Percentiles rank a stretch among this genome's conserved stretches.
Evolutionary conservation across 1,140 invertebrate species (phyloP).

Genomic region (Zaprionus taronus): DNA sequence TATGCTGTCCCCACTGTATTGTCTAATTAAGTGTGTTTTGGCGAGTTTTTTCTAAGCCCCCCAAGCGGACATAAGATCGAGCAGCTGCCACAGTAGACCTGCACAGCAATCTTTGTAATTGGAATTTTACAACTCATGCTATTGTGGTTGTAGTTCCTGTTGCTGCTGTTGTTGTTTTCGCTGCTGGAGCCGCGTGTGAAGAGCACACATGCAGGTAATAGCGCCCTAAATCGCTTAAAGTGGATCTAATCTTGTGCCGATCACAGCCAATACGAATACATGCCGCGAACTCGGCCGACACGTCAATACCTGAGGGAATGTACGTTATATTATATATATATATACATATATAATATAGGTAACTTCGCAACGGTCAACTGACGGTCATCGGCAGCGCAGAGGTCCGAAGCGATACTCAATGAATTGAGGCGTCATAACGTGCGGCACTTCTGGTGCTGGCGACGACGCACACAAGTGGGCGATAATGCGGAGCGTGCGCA

Average conservation of each 20-base stretch:
- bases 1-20: background rate
- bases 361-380: slow-evolving; percentile 39
- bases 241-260: slow-evolving; percentile 33
- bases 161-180: slow-evolving; percentile 5
- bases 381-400: slow-evolving; percentile 17
- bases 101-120: slow-evolving; percentile 14
- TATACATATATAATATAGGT: background rate
- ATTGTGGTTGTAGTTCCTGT: slow-evolving; percentile 10
- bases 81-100: background rate
- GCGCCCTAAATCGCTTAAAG: slow-evolving; percentile 10
- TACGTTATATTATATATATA: background rate
- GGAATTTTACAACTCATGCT: slow-evolving; percentile 13
- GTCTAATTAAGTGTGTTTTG: slow-evolving; percentile 3
- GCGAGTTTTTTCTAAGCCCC: background rate
- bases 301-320: background rate
- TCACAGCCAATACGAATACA: slow-evolving; percentile 1
- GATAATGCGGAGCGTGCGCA: background rate
- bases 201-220: slow-evolving; percentile 12
- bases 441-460: slow-evolving; percentile 20
- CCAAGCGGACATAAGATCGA: background rate
- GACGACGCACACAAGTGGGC: background rate
- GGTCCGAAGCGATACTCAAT: background rate
- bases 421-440: slow-evolving; percentile 18
- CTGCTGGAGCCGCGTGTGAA: slow-evolving; percentile 19
- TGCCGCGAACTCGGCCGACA: background rate